Conservation (phyloP, 2,888 invertebrate species). For the Melitaea athalia region DNA sequence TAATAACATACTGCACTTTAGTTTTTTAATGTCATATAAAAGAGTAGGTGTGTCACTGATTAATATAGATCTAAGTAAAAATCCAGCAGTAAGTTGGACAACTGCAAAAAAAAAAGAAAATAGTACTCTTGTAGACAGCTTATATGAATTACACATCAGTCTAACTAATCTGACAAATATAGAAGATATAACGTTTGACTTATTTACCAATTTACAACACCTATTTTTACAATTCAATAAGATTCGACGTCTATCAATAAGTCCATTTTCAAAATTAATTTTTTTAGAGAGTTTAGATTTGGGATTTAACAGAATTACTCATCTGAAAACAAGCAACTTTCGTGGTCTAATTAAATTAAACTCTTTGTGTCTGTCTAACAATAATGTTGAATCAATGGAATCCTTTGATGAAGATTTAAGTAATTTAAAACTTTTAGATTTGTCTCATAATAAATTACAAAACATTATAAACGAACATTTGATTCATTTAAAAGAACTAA, state of each 20-base stretch:
- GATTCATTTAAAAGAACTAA: constrained; percentile 88
- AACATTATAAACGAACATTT: constrained; percentile 90
- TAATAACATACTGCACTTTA: constrained; percentile 68
- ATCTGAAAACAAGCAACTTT: constrained; percentile 91
- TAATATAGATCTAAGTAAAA: constrained; percentile 73
- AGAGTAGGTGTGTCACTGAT: constrained; percentile 60
- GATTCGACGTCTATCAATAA: constrained; percentile 90
- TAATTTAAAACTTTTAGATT: constrained; percentile 89
- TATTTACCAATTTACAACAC: constrained; percentile 88
- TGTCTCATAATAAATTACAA: constrained; percentile 92
- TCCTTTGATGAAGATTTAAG: constrained; percentile 90
- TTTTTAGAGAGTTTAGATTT: constrained; percentile 91
- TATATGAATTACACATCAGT: constrained; percentile 74
- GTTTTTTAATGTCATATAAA: constrained; percentile 63
- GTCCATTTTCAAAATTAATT: constrained; percentile 89
- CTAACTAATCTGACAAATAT: constrained; percentile 70
- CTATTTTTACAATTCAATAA: constrained; percentile 89
- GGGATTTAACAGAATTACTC: constrained; percentile 90
- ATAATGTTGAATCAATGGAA: constrained; percentile 90
- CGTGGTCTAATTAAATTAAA: constrained; percentile 89
- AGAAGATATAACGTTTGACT: constrained; percentile 88
- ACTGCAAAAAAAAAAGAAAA: constrained; percentile 56
- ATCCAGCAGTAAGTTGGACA: constrained; percentile 67
- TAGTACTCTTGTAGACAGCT: constrained; percentile 64
- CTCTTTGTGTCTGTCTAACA: constrained; percentile 91